A percentile compares a stretch with the other conserved stretches of the same genome.
Conservation (phyloP, 2,888 invertebrate genomes). For the Lithosia quadra region DNA sequence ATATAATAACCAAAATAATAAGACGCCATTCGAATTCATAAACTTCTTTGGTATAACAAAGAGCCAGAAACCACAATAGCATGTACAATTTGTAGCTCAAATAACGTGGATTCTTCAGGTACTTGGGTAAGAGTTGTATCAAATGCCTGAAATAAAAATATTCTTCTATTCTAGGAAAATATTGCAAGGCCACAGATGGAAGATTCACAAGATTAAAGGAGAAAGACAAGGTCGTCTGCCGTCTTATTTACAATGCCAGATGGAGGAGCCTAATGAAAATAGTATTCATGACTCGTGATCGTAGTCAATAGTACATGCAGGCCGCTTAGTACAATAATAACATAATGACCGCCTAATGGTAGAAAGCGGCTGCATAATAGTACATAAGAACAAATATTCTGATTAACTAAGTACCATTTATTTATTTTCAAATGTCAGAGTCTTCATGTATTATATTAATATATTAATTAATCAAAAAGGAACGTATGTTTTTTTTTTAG, state of each 20-base stretch:
- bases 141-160: neutral
- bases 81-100: too few species aligned
- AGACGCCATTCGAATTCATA: too few species aligned
- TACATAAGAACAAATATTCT: neutral
- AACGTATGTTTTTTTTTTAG: too few species aligned
- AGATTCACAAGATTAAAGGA: constrained; percentile 80
- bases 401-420: constrained; percentile 5
- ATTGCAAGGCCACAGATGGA: constrained; percentile 77
- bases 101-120: too few species aligned
- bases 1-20: too few species aligned
- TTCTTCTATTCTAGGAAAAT: constrained; percentile 72
- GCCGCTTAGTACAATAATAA: neutral
- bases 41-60: too few species aligned
- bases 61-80: too few species aligned
- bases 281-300: constrained; percentile 44
- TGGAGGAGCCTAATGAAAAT: constrained; percentile 54
- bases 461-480: neutral
- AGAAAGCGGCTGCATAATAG: neutral
- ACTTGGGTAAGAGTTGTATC: too few species aligned
- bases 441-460: neutral
- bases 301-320: constrained; percentile 28
- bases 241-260: constrained; percentile 74
- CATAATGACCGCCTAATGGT: neutral
- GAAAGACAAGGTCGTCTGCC: constrained; percentile 77
- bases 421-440: neutral